A percentile compares a stretch with the other conserved stretches of the same genome.
Evolutionary conservation across 2,888 invertebrate species (phyloP).

Genomic region (Zonitis immaculata): DNA sequence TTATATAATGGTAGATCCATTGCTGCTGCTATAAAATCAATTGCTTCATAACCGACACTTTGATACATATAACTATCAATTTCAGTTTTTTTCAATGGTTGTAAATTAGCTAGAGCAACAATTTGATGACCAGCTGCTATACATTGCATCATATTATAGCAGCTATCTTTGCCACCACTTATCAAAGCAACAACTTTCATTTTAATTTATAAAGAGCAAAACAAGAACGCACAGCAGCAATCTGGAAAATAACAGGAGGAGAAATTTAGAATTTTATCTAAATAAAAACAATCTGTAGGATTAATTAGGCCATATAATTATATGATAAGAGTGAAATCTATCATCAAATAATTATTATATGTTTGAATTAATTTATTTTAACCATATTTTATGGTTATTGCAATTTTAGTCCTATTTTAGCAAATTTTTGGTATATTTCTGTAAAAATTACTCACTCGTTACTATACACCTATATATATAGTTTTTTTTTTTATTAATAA

Average conservation of each 20-base stretch:
- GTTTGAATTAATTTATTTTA: too few relatives aligned
- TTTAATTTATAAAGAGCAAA: constrained; percentile 36
- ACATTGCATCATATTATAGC: constrained; percentile 98
- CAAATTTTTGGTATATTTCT: too few relatives aligned
- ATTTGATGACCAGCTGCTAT: constrained; percentile 92
- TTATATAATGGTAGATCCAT: constrained; percentile 89
- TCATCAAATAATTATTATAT: not conserved
- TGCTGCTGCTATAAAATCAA: constrained; percentile 87
- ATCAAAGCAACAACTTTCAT: constrained; percentile 87
- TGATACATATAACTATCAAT: constrained; percentile 88
- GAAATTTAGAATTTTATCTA: too few relatives aligned
- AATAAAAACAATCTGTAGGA: too few relatives aligned
- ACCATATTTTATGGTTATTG: too few relatives aligned
- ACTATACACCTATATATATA: too few relatives aligned
- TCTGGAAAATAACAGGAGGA: not conserved
- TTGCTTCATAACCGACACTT: constrained; percentile 95
- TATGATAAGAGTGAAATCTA: not conserved
- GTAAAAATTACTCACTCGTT: too few relatives aligned
- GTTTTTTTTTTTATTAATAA: too few relatives aligned
- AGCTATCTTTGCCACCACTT: constrained; percentile 99
- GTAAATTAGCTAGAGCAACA: constrained; percentile 93
- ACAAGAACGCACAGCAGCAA: not conserved
- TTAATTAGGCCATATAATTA: too few relatives aligned
- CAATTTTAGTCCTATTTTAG: too few relatives aligned
- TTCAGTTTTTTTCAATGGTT: constrained; percentile 76